Base-by-base conservation (phyloP, 1,140 invertebrate genomes). In the Drosophila chauvacae region DNA sequence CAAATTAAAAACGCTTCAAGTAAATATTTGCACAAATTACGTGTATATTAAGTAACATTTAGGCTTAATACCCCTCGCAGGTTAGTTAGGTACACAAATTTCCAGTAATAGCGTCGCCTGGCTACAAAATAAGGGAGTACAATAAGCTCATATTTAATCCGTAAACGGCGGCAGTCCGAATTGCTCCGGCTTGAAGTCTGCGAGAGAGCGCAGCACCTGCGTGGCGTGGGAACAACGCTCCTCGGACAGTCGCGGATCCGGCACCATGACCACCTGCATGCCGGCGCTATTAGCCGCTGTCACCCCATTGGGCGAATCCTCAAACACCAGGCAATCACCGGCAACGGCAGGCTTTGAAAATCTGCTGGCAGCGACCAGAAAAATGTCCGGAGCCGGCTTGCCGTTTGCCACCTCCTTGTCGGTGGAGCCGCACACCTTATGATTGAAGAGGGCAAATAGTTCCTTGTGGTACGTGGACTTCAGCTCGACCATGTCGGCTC, bases 301-400 rank as follows among this genome's bases (percentile, higher is more conserved):
- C 1, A 98, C 96, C 4, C 98, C 98, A 92, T 98, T 98, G 3
- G 96, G 96, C 1, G 98, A 96, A 93, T 99, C 98, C 93, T 99
- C 98, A 92, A 98, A 98, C 0, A 98, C 98, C 47, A 99, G 92
- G 85, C 97, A 97, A 95, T 96, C 95, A 44, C 94, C 94, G 10
- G 96, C 94, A 55, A 94, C 85, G 7, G 96, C 96, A 53, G 94
- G 95, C 72, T 96, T 95, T 0, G 94, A 90, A 92, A 99, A 99
- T 75, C 98, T 94, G 3, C 94, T 93, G 6, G 97, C 97, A 64
- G 97, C 96, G 1, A 98, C 95, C 14, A 98, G 92, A 92, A 98
- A 99, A 86, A 98, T 97, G 93, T 99, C 98, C 0, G 98, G 98
- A 69, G 95, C 95, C 13, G 98, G 98, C 94, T 99, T 99, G 35